Percentiles rank a stretch among this genome's conserved stretches.
phyloP scores from a whole-genome alignment of 2,888 invertebrate genomes.

The Myopa tessellatipennis region DNA sequence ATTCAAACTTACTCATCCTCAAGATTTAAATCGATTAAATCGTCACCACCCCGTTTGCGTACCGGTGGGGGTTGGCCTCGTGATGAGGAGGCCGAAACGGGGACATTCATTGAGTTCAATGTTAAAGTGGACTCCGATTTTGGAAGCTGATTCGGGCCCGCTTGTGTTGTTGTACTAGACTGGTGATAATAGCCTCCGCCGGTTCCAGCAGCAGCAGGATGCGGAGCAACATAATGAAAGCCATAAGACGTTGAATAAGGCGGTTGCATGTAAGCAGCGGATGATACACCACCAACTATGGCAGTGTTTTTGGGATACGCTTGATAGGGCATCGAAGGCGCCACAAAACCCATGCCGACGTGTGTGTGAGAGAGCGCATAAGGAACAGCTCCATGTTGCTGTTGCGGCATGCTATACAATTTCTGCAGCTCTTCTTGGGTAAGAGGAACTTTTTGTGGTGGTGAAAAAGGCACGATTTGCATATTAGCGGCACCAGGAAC shows the following conservation, averaged over 20 bases:
- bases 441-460: constrained; percentile 61
- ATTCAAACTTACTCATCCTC: constrained; percentile 63
- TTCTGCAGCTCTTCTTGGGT: constrained; percentile 64
- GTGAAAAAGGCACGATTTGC: constrained; percentile 63
- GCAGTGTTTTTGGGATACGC: constrained; percentile 50
- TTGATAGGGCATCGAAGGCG: constrained; percentile 46
- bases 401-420: constrained; percentile 63
- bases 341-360: constrained; percentile 46
- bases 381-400: constrained; percentile 44
- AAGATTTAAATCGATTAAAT: constrained; percentile 65
- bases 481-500: constrained; percentile 48
- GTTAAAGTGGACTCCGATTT: constrained; percentile 48
- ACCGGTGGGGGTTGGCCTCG: constrained; percentile 50
- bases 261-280: constrained; percentile 55
- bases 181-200: constrained; percentile 17
- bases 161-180: constrained; percentile 4
- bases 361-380: constrained; percentile 42
- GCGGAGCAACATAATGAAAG: constrained; percentile 50
- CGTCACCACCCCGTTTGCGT: constrained; percentile 56
- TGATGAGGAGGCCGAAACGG: neutral
- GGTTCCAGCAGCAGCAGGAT: neutral
- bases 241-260: constrained; percentile 57
- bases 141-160: constrained; percentile 30
- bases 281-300: constrained; percentile 50
- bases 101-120: constrained; percentile 41